Percentiles rank a stretch among this genome's conserved stretches.
Evolutionary conservation across 2,797 vertebrate genomes (phyloP).

Genomic region (Hydrocynus forskahlii): DNA sequence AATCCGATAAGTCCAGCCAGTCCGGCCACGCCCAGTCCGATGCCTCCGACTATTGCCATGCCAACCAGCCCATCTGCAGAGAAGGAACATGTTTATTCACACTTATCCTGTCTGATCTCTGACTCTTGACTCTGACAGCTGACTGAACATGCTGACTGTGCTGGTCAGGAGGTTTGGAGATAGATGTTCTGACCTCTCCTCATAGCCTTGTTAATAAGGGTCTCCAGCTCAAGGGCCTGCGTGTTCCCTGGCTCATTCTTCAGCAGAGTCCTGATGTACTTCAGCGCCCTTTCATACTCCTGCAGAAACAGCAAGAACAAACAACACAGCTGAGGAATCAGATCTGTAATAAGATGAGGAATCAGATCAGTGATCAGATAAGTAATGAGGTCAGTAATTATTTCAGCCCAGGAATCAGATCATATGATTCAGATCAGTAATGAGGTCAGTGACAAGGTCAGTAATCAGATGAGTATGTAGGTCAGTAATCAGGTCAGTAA

Average conservation of each 20-base stretch:
- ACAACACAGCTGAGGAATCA: too few relatives aligned
- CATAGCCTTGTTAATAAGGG: constrained; percentile 87
- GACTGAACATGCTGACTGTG: too few relatives aligned
- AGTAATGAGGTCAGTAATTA: too few relatives aligned
- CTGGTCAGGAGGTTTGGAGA: too few relatives aligned
- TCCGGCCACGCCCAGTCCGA: constrained; percentile 84
- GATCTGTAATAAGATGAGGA: too few relatives aligned
- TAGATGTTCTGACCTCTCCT: constrained; percentile 82
- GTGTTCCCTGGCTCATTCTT: constrained; percentile 87
- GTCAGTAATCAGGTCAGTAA: too few relatives aligned
- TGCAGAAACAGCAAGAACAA: constrained; percentile 46
- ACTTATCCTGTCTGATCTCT: too few relatives aligned
- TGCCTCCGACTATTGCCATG: constrained; percentile 92
- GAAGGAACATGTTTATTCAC: constrained; percentile 7
- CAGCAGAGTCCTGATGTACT: constrained; percentile 84
- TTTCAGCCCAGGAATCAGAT: too few relatives aligned
- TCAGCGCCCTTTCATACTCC: constrained; percentile 88
- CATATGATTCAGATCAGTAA: too few relatives aligned
- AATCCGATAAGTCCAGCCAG: constrained; percentile 88
- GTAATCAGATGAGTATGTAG: too few relatives aligned
- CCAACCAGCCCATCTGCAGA: constrained; percentile 86
- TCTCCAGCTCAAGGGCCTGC: constrained; percentile 86
- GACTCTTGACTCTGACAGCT: too few relatives aligned
- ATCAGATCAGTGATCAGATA: neutral
- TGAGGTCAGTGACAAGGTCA: too few relatives aligned